These are phyloP conservation scores for Chaetodon trifasciatus DNA, from an alignment of 2,797 vertebrate genomes.

Conservation along the genomic window DNA sequence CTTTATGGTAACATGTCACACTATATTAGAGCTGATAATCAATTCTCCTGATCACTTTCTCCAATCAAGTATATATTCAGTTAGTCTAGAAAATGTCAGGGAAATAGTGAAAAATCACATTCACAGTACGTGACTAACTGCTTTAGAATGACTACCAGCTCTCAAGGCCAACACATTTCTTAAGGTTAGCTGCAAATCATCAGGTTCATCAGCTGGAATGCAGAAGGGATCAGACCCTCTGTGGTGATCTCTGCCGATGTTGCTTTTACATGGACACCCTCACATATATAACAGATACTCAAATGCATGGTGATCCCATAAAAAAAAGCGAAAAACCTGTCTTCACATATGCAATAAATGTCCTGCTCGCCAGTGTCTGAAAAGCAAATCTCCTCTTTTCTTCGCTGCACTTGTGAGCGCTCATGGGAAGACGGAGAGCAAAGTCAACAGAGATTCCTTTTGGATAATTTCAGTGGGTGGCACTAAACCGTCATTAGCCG, in stretches of 20 bases:
- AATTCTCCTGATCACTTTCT: neutral
- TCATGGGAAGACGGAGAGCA: conserved; percentile 19
- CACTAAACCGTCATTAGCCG: conserved; percentile 59
- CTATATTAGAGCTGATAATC: neutral
- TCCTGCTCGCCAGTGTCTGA: neutral
- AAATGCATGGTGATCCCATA: neutral
- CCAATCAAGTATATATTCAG: too few species aligned
- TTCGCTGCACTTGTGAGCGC: conserved; percentile 10
- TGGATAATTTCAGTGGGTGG: conserved; percentile 51
- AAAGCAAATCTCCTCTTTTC: conserved; percentile 21
- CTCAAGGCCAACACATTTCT: neutral
- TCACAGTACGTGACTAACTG: neutral
- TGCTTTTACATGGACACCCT: neutral
- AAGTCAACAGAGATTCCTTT: conserved; percentile 41
- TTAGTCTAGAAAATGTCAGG: neutral
- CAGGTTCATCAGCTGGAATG: neutral
- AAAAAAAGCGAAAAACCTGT: neutral
- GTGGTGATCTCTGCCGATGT: neutral
- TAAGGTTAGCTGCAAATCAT: conserved; percentile 25
- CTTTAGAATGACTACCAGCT: neutral
- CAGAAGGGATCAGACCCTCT: neutral
- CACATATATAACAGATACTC: neutral
- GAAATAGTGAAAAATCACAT: neutral
- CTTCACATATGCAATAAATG: conserved; percentile 1
- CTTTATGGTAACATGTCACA: too few species aligned